Evolutionary conservation across 2,888 invertebrate species (phyloP).

Genomic region (Trypoxylon attenuatum): DNA sequence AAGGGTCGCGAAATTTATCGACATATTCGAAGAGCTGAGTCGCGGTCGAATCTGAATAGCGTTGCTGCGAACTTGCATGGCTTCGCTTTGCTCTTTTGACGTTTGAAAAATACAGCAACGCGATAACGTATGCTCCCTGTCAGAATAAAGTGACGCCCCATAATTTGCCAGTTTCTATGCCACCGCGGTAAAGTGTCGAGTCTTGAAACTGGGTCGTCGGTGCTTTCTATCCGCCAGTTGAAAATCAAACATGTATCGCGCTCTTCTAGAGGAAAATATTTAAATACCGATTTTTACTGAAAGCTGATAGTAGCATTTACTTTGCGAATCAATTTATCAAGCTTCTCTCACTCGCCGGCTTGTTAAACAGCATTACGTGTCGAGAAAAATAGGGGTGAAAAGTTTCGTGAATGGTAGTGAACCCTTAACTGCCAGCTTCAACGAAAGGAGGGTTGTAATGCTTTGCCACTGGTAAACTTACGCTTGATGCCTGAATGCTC

Average conservation of each 20-base stretch:
- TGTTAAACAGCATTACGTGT: no score
- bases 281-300: no score
- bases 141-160: constrained; percentile 2
- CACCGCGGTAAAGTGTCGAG: no score
- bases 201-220: no score
- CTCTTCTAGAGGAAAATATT: no score
- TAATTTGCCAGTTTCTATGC: no score
- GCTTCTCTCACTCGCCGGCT: constrained; percentile 18
- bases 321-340: no score
- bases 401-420: constrained; percentile 46
- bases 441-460: constrained; percentile 39
- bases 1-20: constrained; percentile 35
- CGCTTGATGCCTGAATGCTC: constrained; percentile 20
- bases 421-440: constrained; percentile 38
- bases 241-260: no score
- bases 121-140: constrained; percentile 17
- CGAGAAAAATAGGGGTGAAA: constrained; percentile 25
- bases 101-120: constrained; percentile 14
- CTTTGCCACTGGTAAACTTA: constrained; percentile 22
- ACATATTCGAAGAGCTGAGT: constrained; percentile 19
- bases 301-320: no score
- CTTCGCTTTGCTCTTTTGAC: neutral
- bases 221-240: no score
- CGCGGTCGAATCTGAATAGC: constrained; percentile 10
- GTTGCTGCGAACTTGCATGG: constrained; percentile 10